phyloP scores from a whole-genome alignment of 2,113 vertebrate species.

The Coryphaenoides rupestris region DNA sequence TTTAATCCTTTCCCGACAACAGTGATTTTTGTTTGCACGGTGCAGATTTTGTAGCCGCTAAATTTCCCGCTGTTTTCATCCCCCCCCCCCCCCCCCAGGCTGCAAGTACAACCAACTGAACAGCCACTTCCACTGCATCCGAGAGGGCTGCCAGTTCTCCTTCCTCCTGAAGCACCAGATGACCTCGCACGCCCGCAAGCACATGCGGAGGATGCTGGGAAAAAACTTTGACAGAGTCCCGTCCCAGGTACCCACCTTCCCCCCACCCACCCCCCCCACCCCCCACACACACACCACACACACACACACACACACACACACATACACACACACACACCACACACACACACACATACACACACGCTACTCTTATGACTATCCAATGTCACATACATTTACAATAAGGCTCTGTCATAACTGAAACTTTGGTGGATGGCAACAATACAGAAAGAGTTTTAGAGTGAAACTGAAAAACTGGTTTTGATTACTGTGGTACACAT shows the following conservation, averaged over 20 bases:
- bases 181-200: slow-evolving; percentile 97
- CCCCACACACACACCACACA: background rate
- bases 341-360: too few relatives aligned
- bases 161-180: slow-evolving; percentile 99
- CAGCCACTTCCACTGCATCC: slow-evolving; percentile 99
- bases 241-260: slow-evolving; percentile 78
- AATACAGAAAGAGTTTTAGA: background rate
- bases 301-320: too few relatives aligned
- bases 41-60: too few relatives aligned
- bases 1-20: too few relatives aligned
- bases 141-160: slow-evolving; percentile 97
- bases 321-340: too few relatives aligned
- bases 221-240: slow-evolving; percentile 96
- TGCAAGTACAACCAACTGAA: slow-evolving; percentile 99
- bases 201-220: slow-evolving; percentile 98
- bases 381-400: too few relatives aligned
- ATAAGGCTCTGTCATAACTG: background rate
- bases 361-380: too few relatives aligned
- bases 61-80: background rate
- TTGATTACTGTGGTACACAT: slow-evolving; percentile 21
- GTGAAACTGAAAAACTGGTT: slow-evolving; percentile 3
- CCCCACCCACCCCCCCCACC: background rate
- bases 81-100: slow-evolving; percentile 65
- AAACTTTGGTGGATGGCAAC: background rate
- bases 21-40: too few relatives aligned